phyloP scores from a whole-genome alignment of 2,113 vertebrate species.

The Vidua macroura region DNA sequence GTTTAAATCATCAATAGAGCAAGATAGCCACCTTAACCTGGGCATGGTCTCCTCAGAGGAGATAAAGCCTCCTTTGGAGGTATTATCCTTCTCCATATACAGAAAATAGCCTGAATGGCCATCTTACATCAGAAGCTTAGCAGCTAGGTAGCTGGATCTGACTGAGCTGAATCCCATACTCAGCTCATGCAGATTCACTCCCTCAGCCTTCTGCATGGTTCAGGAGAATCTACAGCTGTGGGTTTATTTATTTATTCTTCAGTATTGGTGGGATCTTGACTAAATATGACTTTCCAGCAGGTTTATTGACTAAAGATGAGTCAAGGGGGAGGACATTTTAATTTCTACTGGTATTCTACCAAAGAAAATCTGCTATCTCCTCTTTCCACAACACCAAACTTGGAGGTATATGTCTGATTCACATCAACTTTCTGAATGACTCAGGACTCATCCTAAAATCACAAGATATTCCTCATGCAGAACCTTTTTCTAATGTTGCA shows the following conservation, averaged over 20 bases:
- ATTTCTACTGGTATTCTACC: neutral
- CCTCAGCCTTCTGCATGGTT: rapidly evolving
- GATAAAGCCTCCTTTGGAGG: neutral
- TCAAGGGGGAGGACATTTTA: neutral
- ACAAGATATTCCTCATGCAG: neutral
- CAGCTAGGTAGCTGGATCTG: neutral
- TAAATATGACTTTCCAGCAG: neutral
- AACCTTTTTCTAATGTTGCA: neutral
- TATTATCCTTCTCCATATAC: neutral
- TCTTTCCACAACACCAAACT: neutral
- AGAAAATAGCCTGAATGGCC: neutral
- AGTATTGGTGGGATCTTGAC: neutral
- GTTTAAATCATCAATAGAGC: neutral
- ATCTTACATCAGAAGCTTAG: neutral
- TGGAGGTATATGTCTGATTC: neutral
- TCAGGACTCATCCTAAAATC: neutral
- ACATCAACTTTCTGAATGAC: neutral
- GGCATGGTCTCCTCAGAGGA: neutral
- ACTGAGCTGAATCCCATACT: neutral
- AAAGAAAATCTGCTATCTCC: neutral
- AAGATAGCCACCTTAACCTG: neutral
- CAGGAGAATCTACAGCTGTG: neutral
- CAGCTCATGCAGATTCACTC: neutral
- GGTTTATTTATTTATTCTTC: neutral
- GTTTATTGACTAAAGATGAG: neutral